A percentile compares a stretch with the other conserved stretches of the same genome.
These are phyloP conservation scores for rat (Rattus norvegicus) DNA, from an alignment of 2,113 vertebrate genomes.

Conservation along the genomic window DNA sequence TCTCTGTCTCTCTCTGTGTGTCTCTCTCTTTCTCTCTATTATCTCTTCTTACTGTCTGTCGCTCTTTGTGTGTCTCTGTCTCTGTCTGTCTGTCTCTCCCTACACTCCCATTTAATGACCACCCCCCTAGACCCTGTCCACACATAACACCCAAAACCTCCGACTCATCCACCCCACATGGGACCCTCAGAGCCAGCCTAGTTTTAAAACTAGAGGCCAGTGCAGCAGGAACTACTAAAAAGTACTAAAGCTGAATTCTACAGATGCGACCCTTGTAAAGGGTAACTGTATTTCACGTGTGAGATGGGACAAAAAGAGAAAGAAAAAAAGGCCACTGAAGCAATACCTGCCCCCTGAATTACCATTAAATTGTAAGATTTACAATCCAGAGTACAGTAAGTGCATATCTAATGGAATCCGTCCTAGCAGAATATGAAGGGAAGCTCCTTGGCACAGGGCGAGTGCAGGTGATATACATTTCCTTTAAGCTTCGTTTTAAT, in stretches of 20 bases:
- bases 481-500: conserved; percentile 75
- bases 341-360: conserved; percentile 91
- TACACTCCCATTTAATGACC: neutral
- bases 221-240: conserved; percentile 86
- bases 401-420: conserved; percentile 92
- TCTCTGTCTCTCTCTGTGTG: neutral
- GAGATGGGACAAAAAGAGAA: conserved; percentile 89
- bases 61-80: neutral
- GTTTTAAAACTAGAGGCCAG: conserved; percentile 85
- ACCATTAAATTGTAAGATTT: conserved; percentile 93
- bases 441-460: conserved; percentile 82
- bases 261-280: conserved; percentile 90
- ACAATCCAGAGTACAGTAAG: conserved; percentile 90
- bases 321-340: conserved; percentile 89
- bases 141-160: neutral
- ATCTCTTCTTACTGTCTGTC: conserved; percentile 26
- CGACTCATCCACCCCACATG: conserved; percentile 40
- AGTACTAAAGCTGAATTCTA: conserved; percentile 89
- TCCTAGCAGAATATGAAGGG: conserved; percentile 90
- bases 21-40: neutral
- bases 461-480: conserved; percentile 80
- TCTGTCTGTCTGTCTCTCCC: neutral
- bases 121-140: neutral
- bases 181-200: conserved; percentile 77
- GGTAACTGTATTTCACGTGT: conserved; percentile 92